Evolutionary conservation across 2,797 vertebrate genomes (phyloP).

Genomic region (Glyptemys insculpta): DNA sequence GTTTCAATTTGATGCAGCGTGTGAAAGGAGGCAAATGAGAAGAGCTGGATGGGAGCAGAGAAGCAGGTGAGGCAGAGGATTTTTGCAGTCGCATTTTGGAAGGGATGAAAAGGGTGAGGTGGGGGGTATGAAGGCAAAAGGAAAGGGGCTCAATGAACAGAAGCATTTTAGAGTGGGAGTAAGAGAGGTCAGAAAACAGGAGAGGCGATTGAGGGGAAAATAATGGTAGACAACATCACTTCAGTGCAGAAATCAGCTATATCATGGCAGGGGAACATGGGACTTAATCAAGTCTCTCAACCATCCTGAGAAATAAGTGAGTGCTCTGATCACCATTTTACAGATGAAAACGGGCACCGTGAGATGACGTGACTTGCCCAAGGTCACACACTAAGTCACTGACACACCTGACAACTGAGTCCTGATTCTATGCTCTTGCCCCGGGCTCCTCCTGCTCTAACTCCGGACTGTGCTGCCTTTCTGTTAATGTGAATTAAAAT

Average conservation of each 20-base stretch:
- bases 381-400: neutral
- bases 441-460: neutral
- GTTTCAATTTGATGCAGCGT: neutral
- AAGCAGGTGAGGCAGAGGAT: neutral
- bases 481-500: neutral
- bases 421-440: neutral
- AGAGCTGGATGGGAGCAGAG: neutral
- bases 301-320: neutral
- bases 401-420: neutral
- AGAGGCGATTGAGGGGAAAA: neutral
- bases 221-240: neutral
- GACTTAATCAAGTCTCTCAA: neutral
- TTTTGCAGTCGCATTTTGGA: neutral
- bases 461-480: neutral
- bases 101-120: neutral
- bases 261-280: neutral
- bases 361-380: neutral
- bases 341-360: slow-evolving; percentile 9
- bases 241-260: neutral
- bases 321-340: neutral
- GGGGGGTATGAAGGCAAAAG: neutral
- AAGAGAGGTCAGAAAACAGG: neutral
- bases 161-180: neutral
- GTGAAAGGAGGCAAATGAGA: neutral
- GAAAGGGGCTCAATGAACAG: neutral